Percentiles rank a stretch among this genome's conserved stretches.
phyloP scores from a whole-genome alignment of 2,113 vertebrate species.

The Phodopus roborovskii region DNA sequence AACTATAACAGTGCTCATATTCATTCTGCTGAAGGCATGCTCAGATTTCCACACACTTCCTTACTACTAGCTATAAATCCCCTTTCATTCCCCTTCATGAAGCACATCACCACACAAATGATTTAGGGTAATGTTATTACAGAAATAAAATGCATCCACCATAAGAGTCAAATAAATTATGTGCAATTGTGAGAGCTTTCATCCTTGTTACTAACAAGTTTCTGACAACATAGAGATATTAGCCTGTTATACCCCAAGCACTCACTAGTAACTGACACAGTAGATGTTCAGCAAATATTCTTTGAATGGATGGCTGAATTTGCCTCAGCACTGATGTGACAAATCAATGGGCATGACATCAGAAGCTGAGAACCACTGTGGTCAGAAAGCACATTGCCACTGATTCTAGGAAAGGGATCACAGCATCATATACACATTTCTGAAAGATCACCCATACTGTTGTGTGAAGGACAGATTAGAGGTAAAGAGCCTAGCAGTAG shows the following conservation, averaged over 20 bases:
- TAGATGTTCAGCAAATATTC: constrained; percentile 60
- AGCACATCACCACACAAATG: constrained; percentile 45
- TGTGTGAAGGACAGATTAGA: constrained; percentile 33
- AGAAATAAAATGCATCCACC: constrained; percentile 67
- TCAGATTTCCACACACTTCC: constrained; percentile 53
- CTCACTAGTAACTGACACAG: neutral
- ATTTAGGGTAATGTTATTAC: constrained; percentile 67
- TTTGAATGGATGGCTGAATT: neutral
- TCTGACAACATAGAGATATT: constrained; percentile 41
- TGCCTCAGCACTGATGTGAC: constrained; percentile 22
- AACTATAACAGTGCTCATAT: constrained; percentile 41
- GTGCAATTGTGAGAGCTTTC: constrained; percentile 36
- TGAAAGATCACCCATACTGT: constrained; percentile 46
- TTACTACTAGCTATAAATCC: constrained; percentile 56
- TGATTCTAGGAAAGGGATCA: constrained; percentile 25
- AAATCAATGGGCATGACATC: neutral
- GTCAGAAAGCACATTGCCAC: constrained; percentile 15
- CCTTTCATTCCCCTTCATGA: constrained; percentile 23
- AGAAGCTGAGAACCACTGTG: neutral
- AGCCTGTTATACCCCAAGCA: neutral
- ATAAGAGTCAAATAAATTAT: constrained; percentile 63
- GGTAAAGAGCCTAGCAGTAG: neutral
- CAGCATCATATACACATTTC: constrained; percentile 24
- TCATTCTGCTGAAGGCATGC: constrained; percentile 25
- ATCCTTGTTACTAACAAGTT: constrained; percentile 54